Percentiles rank a stretch among this genome's conserved stretches.
phyloP scores from a whole-genome alignment of 2,113 vertebrate species.

The Athene noctua region DNA sequence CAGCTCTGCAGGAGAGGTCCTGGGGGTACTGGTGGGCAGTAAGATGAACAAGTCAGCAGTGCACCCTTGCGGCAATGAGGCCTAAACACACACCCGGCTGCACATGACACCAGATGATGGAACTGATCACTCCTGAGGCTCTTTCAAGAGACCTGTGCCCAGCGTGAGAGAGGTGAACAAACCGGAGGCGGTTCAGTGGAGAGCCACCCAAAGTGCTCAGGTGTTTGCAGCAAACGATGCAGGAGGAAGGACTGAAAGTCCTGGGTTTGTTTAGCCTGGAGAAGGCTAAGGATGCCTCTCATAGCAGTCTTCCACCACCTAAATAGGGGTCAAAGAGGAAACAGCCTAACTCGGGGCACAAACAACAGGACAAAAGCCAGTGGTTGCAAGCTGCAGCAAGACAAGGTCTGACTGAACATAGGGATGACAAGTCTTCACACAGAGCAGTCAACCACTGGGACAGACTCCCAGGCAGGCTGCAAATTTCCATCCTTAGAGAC shows the following conservation, averaged over 20 bases:
- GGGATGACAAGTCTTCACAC: not conserved
- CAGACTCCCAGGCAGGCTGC: not conserved
- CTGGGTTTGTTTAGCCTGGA: not conserved
- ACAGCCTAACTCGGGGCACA: not conserved
- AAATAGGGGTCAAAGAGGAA: fast-evolving
- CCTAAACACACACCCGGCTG: not conserved
- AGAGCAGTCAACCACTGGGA: fast-evolving
- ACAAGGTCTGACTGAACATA: not conserved
- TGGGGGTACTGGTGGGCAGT: not conserved
- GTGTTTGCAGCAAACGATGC: not conserved
- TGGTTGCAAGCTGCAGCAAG: not conserved
- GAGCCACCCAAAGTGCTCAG: not conserved
- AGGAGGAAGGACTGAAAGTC: not conserved
- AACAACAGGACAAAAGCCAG: not conserved
- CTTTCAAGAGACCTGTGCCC: not conserved
- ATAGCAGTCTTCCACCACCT: not conserved
- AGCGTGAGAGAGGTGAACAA: fast-evolving
- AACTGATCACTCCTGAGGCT: not conserved
- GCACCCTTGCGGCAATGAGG: not conserved
- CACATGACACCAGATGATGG: not conserved
- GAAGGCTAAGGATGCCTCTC: not conserved
- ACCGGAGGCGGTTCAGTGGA: not conserved
- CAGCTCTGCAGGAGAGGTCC: not conserved
- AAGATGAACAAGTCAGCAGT: not conserved
- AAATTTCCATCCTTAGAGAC: not conserved